A percentile compares a stretch with the other conserved stretches of the same genome.
phyloP scores from a whole-genome alignment of 2,888 invertebrate species.

The Oithona nana region DNA sequence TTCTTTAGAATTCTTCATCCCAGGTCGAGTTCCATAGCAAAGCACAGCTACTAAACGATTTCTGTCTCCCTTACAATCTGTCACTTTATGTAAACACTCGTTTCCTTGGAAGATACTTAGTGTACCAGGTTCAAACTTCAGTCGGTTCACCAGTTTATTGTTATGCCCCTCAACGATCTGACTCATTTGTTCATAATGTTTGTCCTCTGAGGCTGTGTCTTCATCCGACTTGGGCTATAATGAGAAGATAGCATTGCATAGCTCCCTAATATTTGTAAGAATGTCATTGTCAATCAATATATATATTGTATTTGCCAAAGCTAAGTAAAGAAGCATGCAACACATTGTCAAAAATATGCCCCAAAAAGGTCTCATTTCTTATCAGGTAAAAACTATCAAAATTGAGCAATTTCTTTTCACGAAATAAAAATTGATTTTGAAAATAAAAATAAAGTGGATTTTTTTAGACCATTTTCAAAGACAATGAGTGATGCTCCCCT shows the following conservation, averaged over 20 bases:
- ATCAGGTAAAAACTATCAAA: too few relatives aligned
- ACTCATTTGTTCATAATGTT: background rate
- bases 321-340: too few relatives aligned
- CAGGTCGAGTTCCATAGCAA: background rate
- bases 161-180: background rate
- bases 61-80: background rate
- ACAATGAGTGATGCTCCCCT: background rate
- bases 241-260: background rate
- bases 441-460: too few relatives aligned
- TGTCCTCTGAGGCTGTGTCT: background rate
- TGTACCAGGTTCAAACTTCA: background rate
- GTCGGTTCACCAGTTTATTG: background rate
- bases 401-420: too few relatives aligned
- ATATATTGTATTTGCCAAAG: too few relatives aligned
- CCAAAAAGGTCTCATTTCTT: too few relatives aligned
- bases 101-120: background rate
- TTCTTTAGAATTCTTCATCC: background rate
- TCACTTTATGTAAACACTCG: background rate
- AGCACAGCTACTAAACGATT: background rate
- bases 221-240: background rate
- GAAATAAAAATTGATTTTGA: too few relatives aligned
- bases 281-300: too few relatives aligned
- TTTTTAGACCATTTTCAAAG: too few relatives aligned
- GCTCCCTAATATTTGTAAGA: too few relatives aligned
- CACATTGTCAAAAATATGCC: too few relatives aligned